These are phyloP conservation scores for Amblyjoppa fuscipennis DNA, from an alignment of 2,888 invertebrate species.

Conservation along the genomic window DNA sequence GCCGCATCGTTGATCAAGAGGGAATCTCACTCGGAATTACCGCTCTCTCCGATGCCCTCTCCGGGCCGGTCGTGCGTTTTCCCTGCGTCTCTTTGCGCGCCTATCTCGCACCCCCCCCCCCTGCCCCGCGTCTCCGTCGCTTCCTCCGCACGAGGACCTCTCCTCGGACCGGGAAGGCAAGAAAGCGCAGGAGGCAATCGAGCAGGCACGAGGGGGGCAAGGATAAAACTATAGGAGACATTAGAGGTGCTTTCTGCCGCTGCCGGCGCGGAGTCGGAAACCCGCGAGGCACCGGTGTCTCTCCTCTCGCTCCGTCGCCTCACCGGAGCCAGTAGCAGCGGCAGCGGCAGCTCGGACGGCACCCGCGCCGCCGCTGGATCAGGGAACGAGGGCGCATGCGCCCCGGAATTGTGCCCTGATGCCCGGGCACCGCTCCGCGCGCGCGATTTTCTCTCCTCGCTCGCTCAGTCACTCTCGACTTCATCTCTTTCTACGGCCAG, in stretches of 20 bases:
- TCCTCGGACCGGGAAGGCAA: constrained; percentile 30
- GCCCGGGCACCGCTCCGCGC: constrained; percentile 80
- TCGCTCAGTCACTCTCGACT: constrained; percentile 14
- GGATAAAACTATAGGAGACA: constrained; percentile 21
- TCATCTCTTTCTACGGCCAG: constrained; percentile 12
- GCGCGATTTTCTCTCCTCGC: constrained; percentile 45
- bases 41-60: constrained; percentile 42
- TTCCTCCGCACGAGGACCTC: background rate
- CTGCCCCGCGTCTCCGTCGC: constrained; percentile 46
- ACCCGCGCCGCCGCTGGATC: constrained; percentile 52
- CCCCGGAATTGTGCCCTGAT: constrained; percentile 81
- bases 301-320: constrained; percentile 43
- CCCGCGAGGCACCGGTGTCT: constrained; percentile 37
- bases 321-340: constrained; percentile 40
- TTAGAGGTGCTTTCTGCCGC: constrained; percentile 16
- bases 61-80: background rate
- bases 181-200: constrained; percentile 46
- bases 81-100: background rate
- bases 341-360: constrained; percentile 62
- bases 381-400: constrained; percentile 68
- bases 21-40: constrained; percentile 38
- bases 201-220: constrained; percentile 48
- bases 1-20: constrained; percentile 5
- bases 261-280: constrained; percentile 30
- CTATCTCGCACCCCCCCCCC: constrained; percentile 49